Evolutionary conservation across 2,113 vertebrate genomes (phyloP).

Genomic region (Hucho hucho): DNA sequence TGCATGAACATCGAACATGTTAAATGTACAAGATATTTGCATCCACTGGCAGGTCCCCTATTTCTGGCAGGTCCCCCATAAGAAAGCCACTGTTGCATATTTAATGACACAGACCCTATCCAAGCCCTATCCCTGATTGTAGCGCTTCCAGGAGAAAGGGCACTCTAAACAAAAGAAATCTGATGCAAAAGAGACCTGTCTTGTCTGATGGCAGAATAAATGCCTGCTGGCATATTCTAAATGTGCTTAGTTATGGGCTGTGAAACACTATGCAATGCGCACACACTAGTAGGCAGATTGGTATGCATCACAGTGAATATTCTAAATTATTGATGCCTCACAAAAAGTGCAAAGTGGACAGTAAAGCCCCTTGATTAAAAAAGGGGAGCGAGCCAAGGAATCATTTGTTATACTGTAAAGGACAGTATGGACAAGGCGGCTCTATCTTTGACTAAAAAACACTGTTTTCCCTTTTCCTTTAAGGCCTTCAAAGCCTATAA

Average conservation of each 20-base stretch:
- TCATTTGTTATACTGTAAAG: slow-evolving; percentile 36
- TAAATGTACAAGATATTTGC: neutral
- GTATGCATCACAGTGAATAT: slow-evolving; percentile 56
- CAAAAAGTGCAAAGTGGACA: slow-evolving; percentile 55
- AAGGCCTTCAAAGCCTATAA: no score
- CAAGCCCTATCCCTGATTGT: no score
- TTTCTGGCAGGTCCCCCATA: no score
- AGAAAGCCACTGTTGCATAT: no score
- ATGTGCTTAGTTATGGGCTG: slow-evolving; percentile 42
- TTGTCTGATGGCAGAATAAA: slow-evolving; percentile 48
- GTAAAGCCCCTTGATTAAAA: slow-evolving; percentile 54
- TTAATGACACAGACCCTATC: no score
- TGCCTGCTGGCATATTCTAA: slow-evolving; percentile 50
- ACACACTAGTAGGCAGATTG: slow-evolving; percentile 28
- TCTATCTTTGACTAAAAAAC: slow-evolving; percentile 19
- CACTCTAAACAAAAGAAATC: slow-evolving; percentile 4
- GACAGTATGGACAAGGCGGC: slow-evolving; percentile 20
- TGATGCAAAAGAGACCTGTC: slow-evolving; percentile 46
- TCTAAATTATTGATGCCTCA: slow-evolving; percentile 57
- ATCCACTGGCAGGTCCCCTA: no score
- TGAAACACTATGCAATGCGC: slow-evolving; percentile 38
- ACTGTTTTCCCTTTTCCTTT: no score
- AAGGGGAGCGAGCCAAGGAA: slow-evolving; percentile 41
- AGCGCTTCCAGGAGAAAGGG: neutral
- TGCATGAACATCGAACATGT: neutral